Base-by-base conservation (phyloP, 92 coral and sea anemone genomes). In the Phenganax marumi region DNA sequence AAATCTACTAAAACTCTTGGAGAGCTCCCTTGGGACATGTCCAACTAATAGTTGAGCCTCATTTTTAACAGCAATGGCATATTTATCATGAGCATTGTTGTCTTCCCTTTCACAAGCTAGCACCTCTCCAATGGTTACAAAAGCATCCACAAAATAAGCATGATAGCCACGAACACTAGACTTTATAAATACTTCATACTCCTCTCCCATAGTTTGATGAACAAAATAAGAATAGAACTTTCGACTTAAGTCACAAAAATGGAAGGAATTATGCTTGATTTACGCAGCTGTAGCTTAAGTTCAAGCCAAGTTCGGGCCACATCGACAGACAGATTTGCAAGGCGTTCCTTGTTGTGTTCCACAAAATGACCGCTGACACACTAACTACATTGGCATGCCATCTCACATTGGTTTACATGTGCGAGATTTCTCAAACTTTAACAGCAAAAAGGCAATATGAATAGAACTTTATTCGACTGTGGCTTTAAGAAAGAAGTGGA, bases 381-480 rank as follows among this genome's bases (percentile, higher is more conserved):
- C 43, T 33, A 33, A 33, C 43, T 33, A 33, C 43, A 33, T 33
- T 33, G 43, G 43, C 43, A 33, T 33, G 43, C 43, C 43, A 33
- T 33, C 43, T 33, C 43, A 33, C 43, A 33, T 33, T 33, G 43
- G 43, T 33, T 33, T 33, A 33, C 43, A 33, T 33, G 43, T 33
- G 43, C 43, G 43, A 33, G 43, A 33, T 33, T 33, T 33, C 43
- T 33, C 43, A 33, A 33, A 33, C 43, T 33, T 33, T 33, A 33
- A 33, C 43, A 33, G 43, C 43, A 33, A 33, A 33, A 33, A 33
- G 43, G 43, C 22, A 75, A 54, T 16, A 86, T 73, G 81, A 82
- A 81, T 87, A 83, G 73, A 26, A 87, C 89, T 70, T 81, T 86
- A 81, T 80, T 80, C 53, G 56, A 81, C 68, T 86, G 85, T 86